phyloP scores from a whole-genome alignment of 2,113 vertebrate species.

The Laticauda laticaudata region DNA sequence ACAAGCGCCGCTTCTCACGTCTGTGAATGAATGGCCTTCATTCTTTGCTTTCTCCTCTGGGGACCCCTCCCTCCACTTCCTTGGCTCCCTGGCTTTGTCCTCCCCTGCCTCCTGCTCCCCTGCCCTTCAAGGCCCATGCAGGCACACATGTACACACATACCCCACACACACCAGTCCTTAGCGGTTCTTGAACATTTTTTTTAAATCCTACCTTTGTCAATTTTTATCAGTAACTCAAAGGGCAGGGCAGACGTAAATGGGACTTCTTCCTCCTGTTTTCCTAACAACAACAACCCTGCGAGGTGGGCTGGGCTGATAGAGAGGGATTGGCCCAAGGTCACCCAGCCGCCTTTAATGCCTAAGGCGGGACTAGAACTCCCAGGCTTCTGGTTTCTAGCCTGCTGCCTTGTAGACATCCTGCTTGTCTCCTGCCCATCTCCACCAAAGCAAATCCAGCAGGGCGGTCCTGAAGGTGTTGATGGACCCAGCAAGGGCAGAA shows the following conservation, averaged over 20 bases:
- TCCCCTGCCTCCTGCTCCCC: background rate
- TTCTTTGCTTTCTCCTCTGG: background rate
- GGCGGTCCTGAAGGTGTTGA: background rate
- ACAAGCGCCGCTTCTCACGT: background rate
- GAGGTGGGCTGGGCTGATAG: background rate
- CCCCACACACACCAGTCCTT: background rate
- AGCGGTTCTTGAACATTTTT: background rate
- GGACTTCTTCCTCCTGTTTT: background rate
- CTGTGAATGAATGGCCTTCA: background rate
- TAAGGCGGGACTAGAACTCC: no score
- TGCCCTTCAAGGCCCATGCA: background rate
- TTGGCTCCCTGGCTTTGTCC: background rate
- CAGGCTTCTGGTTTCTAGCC: no score
- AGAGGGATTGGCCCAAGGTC: no score
- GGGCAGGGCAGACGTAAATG: background rate
- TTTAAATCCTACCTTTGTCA: background rate
- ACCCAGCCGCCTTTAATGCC: no score
- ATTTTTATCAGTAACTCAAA: background rate
- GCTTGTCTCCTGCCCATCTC: background rate
- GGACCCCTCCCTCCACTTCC: background rate
- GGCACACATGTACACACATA: background rate
- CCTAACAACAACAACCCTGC: background rate
- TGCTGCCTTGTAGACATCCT: no score
- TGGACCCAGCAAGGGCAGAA: background rate
- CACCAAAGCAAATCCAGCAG: background rate